Conservation (phyloP, 2,797 vertebrate species). For the Lagorchestes hirsutus region DNA sequence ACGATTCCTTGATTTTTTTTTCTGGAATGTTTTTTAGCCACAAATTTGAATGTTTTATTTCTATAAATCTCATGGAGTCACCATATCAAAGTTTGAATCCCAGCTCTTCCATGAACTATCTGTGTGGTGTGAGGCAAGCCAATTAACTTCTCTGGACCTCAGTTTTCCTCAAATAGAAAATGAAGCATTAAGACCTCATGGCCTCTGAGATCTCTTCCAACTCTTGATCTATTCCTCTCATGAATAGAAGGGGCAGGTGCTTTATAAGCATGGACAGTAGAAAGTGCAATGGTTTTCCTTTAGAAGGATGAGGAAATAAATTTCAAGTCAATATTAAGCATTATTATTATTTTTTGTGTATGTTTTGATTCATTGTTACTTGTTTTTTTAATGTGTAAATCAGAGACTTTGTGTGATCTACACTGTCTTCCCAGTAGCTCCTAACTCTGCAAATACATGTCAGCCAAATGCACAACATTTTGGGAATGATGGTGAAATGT, state of each 20-base stretch:
- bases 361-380: constrained; percentile 47
- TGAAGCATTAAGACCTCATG: background rate
- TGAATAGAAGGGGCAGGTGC: constrained; percentile 43
- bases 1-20: background rate
- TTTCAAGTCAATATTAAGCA: constrained; percentile 55
- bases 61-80: background rate
- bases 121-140: background rate
- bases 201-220: background rate
- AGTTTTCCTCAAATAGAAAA: background rate
- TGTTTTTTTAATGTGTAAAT: constrained; percentile 35
- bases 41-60: constrained; percentile 46
- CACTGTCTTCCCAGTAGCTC: constrained; percentile 72
- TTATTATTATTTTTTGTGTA: background rate
- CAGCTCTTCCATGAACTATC: background rate
- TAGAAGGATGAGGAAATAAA: constrained; percentile 54
- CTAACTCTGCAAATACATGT: constrained; percentile 79
- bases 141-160: background rate
- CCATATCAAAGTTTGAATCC: background rate
- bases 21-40: background rate
- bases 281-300: constrained; percentile 59
- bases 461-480: constrained; percentile 77
- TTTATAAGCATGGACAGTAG: constrained; percentile 41
- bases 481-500: constrained; percentile 75
- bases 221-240: background rate
- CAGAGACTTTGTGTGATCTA: constrained; percentile 66